Evolutionary conservation across 2,888 invertebrate genomes (phyloP).

Genomic region (Agrotis puta): DNA sequence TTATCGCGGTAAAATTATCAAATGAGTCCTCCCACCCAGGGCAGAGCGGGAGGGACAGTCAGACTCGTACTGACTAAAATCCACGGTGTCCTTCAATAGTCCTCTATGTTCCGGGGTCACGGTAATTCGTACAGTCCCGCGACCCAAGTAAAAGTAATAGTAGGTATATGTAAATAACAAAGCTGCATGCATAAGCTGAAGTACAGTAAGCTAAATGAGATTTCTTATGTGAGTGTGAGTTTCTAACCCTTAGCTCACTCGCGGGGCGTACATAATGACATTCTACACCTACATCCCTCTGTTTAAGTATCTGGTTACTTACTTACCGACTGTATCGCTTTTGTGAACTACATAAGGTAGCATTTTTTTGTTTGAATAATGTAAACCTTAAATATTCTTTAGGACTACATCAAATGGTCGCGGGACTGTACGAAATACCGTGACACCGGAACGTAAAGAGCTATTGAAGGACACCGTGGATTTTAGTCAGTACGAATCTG

Average conservation of each 20-base stretch:
- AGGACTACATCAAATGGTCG: neutral
- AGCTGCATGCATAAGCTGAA: conserved; percentile 24
- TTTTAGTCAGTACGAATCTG: no score
- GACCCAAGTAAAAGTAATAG: conserved; percentile 2
- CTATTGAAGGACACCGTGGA: no score
- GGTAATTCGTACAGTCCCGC: no score
- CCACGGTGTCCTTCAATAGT: no score
- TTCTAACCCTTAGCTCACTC: conserved; percentile 33
- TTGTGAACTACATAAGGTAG: conserved; percentile 43
- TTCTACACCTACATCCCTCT: conserved; percentile 56
- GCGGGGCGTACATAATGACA: conserved; percentile 61
- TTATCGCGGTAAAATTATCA: no score
- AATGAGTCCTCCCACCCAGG: no score
- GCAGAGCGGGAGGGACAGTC: no score
- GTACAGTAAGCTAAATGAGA: conserved; percentile 55
- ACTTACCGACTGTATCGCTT: conserved; percentile 44
- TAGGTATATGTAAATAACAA: conserved; percentile 11
- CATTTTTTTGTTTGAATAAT: conserved; percentile 12
- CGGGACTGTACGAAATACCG: no score
- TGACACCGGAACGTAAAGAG: no score
- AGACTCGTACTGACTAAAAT: no score
- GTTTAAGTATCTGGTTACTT: conserved; percentile 61
- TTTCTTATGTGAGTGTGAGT: conserved; percentile 56
- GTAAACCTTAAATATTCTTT: conserved; percentile 6
- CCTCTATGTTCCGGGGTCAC: no score